Conservation (phyloP, 2,888 invertebrate species). For the Nephrocerus scutellatus region DNA sequence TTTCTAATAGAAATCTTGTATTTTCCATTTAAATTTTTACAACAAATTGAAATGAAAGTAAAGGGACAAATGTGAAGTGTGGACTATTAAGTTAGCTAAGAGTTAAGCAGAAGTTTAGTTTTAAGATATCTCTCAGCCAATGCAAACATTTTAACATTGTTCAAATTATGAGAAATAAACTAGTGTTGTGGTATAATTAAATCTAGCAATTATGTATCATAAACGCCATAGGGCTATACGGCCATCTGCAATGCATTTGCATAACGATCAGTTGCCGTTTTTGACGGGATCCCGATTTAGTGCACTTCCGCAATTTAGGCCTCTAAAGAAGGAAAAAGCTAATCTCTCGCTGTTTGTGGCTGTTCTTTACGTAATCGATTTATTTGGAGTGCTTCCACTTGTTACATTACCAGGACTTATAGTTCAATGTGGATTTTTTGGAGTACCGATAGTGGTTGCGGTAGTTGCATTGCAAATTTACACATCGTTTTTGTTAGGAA, state of each 20-base stretch:
- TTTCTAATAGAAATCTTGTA: no score
- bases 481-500: slow-evolving; percentile 71
- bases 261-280: slow-evolving; percentile 41
- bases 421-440: slow-evolving; percentile 67
- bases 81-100: no score
- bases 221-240: slow-evolving; percentile 15
- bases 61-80: no score
- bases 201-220: slow-evolving; percentile 12
- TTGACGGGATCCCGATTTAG: slow-evolving; percentile 39
- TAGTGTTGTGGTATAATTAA: background rate
- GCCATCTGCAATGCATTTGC: slow-evolving; percentile 9
- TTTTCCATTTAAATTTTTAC: no score
- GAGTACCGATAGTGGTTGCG: slow-evolving; percentile 59
- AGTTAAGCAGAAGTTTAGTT: no score
- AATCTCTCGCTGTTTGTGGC: slow-evolving; percentile 62
- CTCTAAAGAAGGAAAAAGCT: slow-evolving; percentile 30
- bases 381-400: slow-evolving; percentile 78
- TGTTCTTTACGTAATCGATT: slow-evolving; percentile 68
- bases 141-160: no score
- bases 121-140: background rate
- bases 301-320: slow-evolving; percentile 40
- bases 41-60: no score
- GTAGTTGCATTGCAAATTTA: slow-evolving; percentile 70
- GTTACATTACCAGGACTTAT: slow-evolving; percentile 68
- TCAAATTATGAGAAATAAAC: slow-evolving; percentile 1